Conservation (phyloP, 2,888 invertebrate genomes). For the Pseudococcus longispinus region DNA sequence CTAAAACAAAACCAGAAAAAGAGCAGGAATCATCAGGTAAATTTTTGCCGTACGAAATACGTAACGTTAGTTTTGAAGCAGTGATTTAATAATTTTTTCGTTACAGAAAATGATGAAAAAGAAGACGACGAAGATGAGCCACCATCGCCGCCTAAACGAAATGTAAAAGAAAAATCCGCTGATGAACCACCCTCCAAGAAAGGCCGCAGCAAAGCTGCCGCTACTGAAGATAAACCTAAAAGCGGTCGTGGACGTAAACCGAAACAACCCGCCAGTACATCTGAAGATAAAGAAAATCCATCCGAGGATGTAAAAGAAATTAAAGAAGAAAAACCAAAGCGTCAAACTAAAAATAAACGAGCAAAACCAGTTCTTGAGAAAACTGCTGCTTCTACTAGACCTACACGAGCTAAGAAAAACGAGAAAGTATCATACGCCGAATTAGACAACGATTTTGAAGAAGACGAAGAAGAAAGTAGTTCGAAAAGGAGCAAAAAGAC, state of each 20-base stretch:
- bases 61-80: background rate
- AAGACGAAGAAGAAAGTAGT: background rate
- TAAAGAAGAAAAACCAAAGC: constrained; percentile 30
- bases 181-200: constrained; percentile 8
- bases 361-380: constrained; percentile 32
- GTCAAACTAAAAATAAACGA: background rate
- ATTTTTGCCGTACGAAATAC: background rate
- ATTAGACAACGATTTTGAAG: background rate
- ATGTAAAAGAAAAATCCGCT: constrained; percentile 19
- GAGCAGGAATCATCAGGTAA: constrained; percentile 2
- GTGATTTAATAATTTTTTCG: background rate
- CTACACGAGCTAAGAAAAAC: constrained; percentile 12
- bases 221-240: background rate
- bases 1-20: background rate
- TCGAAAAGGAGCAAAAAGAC: background rate
- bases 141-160: constrained; percentile 15
- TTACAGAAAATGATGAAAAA: background rate
- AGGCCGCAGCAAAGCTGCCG: constrained; percentile 11
- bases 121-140: background rate
- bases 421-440: background rate
- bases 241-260: background rate
- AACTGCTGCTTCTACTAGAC: constrained; percentile 10
- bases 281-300: background rate
- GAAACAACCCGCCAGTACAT: background rate
- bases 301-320: background rate